Evolutionary conservation across 2,113 vertebrate species (phyloP), one percentile per base, ranked within the genome.

Genomic region (Tretioscincus oriximinensis): DNA sequence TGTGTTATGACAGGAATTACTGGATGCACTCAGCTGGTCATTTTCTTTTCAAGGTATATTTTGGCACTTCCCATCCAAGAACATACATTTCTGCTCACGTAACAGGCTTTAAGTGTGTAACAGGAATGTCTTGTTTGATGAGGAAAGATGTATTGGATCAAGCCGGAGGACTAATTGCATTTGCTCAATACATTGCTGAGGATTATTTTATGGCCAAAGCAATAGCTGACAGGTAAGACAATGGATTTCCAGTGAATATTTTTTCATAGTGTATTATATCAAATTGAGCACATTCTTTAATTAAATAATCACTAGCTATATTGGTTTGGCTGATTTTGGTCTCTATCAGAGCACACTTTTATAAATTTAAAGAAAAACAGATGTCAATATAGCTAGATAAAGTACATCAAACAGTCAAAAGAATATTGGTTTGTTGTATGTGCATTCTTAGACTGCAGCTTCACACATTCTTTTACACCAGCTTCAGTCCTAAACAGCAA

Each of bases 201-300:
- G 98, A 99, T 90, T 99, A 99, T 89, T 99, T 99, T 90, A 99
- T 99, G 98, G 98, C 98, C 68, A 99, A 99, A 93, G 98, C 98
- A 67, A 99, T 99, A 85, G 97, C 98, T 66, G 98, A 99, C 95
- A 94, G 98, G 98, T 99, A 94, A 93, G 95, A 86, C 72, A 58
- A 68, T 78, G 14, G 26, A 26, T 71, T 85, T 66, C 26, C 72
- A 87, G 2, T 51, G 16, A 83, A 61, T 76, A 31, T 73, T 61
- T 73, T 61, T 35, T 67, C 22, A 35, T 73, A 22, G 41, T 73
- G 26, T 51, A 4, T 12, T 82, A 10, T 21, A 81, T 86, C 35
- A 81, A 58, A 5, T 45, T 2, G 22, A 2, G 7, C 26, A 77
- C 61, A 41, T 63, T 0, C n/a, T 68, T 31, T 47, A 35, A 73